A percentile compares a stretch with the other conserved stretches of the same genome.
Evolutionary conservation across 2,797 vertebrate genomes (phyloP).

Genomic region (Neostethus bicornis): DNA sequence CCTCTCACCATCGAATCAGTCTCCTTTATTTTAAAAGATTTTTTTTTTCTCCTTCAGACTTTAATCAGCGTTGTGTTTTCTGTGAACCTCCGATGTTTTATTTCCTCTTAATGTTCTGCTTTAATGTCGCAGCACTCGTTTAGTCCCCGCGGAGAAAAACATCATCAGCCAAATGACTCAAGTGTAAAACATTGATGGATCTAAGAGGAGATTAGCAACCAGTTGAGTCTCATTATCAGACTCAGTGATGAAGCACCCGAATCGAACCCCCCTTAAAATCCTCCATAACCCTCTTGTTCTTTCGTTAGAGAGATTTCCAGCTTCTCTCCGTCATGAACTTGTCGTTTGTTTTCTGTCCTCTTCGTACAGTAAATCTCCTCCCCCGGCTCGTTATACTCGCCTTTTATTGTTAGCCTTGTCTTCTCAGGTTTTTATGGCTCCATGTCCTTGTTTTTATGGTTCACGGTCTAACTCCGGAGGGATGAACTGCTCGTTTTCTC

Average conservation of each 20-base stretch:
- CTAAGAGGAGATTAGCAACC: constrained; percentile 26
- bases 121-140: constrained; percentile 23
- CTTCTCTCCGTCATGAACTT: constrained; percentile 27
- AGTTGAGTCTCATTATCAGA: constrained; percentile 26
- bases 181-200: constrained; percentile 15
- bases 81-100: constrained; percentile 14
- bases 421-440: constrained; percentile 6
- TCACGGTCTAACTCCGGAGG: constrained; percentile 3
- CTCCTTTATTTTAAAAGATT: too few species aligned
- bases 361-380: constrained; percentile 4
- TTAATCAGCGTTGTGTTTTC: not conserved
- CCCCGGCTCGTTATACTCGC: not conserved
- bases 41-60: too few species aligned
- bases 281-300: too few species aligned
- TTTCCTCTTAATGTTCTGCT: constrained; percentile 9
- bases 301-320: too few species aligned
- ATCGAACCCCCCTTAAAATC: too few species aligned
- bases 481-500: constrained; percentile 3
- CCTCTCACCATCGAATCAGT: too few species aligned
- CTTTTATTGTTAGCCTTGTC: not conserved
- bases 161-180: constrained; percentile 29
- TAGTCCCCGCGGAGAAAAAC: constrained; percentile 24
- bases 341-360: constrained; percentile 17
- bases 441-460: not conserved
- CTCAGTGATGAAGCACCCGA: constrained; percentile 18